These are phyloP conservation scores for Tamandua tetradactyla DNA, from an alignment of 2,797 vertebrate genomes.

Conservation along the genomic window DNA sequence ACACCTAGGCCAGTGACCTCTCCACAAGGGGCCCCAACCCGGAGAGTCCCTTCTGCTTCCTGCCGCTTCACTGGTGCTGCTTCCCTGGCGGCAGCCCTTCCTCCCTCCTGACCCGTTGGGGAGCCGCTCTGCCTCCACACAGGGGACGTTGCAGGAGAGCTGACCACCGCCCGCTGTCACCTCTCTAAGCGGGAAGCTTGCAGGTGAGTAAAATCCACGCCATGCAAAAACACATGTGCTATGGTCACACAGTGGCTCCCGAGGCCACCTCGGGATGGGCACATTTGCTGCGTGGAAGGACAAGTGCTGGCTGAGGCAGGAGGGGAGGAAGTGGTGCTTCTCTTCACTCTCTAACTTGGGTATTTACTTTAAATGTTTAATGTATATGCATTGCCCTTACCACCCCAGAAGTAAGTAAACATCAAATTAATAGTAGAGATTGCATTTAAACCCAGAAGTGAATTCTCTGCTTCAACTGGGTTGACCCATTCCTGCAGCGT, in stretches of 20 bases:
- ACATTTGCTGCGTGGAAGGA: accelerated
- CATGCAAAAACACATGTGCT: background rate
- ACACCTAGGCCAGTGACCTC: background rate
- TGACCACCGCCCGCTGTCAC: background rate
- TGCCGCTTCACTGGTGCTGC: background rate
- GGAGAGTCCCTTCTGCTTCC: background rate
- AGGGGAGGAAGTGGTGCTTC: background rate
- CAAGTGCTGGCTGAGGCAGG: too few species aligned
- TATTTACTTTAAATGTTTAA: background rate
- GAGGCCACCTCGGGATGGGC: accelerated
- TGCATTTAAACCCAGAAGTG: background rate
- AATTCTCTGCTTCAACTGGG: background rate
- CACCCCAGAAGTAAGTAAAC: background rate
- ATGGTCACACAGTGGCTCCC: too few species aligned
- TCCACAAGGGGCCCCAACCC: background rate
- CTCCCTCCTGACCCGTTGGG: background rate
- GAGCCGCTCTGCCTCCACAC: background rate
- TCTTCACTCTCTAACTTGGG: background rate
- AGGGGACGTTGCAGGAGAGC: background rate
- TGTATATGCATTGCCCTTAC: background rate
- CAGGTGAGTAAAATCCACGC: background rate
- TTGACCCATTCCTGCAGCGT: background rate
- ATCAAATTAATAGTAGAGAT: background rate
- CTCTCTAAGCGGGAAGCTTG: background rate
- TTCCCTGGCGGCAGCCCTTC: background rate